A percentile compares a stretch with the other conserved stretches of the same genome.
phyloP scores from a whole-genome alignment of 2,113 vertebrate species.

The Girardinichthys multiradiatus region DNA sequence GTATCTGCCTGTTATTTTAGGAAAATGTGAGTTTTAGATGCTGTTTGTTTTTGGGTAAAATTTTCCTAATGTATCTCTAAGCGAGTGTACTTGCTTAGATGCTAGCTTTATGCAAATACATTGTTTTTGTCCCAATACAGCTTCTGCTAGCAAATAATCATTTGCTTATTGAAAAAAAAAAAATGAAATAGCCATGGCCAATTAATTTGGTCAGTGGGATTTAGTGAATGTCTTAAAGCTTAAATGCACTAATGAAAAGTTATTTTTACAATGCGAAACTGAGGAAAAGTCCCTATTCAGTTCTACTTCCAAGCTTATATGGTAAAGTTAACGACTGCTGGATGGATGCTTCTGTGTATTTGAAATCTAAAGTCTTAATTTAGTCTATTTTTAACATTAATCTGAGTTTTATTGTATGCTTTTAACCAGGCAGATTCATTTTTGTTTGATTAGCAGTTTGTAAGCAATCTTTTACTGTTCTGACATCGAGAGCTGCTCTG shows the following conservation, averaged over 20 bases:
- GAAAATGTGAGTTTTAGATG: slow-evolving; percentile 10
- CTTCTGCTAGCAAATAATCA: slow-evolving; percentile 57
- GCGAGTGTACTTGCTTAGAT: slow-evolving; percentile 50
- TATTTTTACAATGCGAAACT: too few relatives aligned
- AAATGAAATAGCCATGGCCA: slow-evolving; percentile 63
- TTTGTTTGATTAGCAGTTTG: slow-evolving; percentile 62
- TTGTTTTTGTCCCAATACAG: slow-evolving; percentile 63
- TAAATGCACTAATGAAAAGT: slow-evolving; percentile 17
- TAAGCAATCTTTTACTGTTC: slow-evolving; percentile 68
- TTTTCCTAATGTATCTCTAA: slow-evolving; percentile 34
- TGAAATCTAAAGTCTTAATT: slow-evolving; percentile 11
- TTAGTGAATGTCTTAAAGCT: slow-evolving; percentile 14
- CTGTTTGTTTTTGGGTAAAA: slow-evolving; percentile 27
- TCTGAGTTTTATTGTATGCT: slow-evolving; percentile 53
- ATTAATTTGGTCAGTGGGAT: slow-evolving; percentile 43
- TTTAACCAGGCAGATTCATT: slow-evolving; percentile 59
- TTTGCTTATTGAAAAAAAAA: slow-evolving; percentile 23
- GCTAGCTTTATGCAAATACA: slow-evolving; percentile 49
- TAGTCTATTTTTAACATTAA: slow-evolving; percentile 15
- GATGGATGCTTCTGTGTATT: slow-evolving; percentile 30
- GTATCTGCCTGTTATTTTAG: slow-evolving; percentile 9
- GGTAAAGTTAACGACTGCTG: slow-evolving; percentile 4
- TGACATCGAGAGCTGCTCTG: slow-evolving; percentile 73
- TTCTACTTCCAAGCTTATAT: neutral
- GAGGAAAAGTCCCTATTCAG: too few relatives aligned